phyloP scores from a whole-genome alignment of 1,140 invertebrate species.

The Solenopsis invicta region DNA sequence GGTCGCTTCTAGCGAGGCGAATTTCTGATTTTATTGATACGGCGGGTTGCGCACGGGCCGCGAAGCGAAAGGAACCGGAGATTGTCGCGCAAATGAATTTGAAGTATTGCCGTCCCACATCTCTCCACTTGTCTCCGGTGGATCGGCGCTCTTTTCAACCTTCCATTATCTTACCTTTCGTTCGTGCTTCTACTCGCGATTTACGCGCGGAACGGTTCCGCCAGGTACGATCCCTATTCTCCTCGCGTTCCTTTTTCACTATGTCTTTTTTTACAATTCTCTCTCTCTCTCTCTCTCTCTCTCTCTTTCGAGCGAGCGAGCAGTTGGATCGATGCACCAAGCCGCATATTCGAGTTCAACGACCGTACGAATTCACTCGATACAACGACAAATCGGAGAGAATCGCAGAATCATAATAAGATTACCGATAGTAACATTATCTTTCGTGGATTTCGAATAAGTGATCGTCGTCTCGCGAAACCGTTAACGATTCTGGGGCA shows the following conservation, averaged over 20 bases:
- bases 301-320: slow-evolving; percentile 9
- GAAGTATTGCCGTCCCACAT: slow-evolving; percentile 78
- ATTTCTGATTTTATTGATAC: slow-evolving; percentile 72
- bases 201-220: slow-evolving; percentile 21
- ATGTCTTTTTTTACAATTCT: background rate
- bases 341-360: slow-evolving; percentile 65
- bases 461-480: slow-evolving; percentile 33
- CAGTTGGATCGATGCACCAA: slow-evolving; percentile 62
- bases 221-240: slow-evolving; percentile 30
- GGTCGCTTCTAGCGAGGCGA: slow-evolving; percentile 40
- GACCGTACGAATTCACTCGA: slow-evolving; percentile 55
- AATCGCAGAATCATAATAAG: slow-evolving; percentile 67
- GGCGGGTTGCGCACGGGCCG: slow-evolving; percentile 24
- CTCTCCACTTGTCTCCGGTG: slow-evolving; percentile 70
- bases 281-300: slow-evolving; percentile 34
- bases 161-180: slow-evolving; percentile 73
- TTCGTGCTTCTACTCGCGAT: background rate
- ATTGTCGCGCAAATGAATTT: slow-evolving; percentile 79
- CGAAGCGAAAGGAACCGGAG: slow-evolving; percentile 74
- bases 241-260: background rate
- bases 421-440: slow-evolving; percentile 45
- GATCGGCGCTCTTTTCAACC: slow-evolving; percentile 65
- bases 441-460: slow-evolving; percentile 1
- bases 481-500: background rate
- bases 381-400: slow-evolving; percentile 62